Evolutionary conservation across 2,888 invertebrate species (phyloP).

Genomic region (Odontocolon sp.): DNA sequence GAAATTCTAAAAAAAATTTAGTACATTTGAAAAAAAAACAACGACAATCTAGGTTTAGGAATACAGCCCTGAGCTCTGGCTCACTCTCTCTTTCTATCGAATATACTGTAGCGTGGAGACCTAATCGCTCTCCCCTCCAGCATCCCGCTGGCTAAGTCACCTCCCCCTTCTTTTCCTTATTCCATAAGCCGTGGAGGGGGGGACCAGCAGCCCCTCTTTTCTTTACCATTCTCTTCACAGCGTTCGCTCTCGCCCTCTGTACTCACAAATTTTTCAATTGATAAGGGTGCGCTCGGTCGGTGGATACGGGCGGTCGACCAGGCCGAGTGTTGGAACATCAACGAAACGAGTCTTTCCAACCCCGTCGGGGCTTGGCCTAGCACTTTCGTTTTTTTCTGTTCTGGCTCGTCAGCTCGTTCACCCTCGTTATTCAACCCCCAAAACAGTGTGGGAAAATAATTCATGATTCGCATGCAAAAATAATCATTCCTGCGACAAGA

Average conservation of each 20-base stretch:
- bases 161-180: conserved; percentile 2
- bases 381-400: no score
- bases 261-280: conserved; percentile 76
- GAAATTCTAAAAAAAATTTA: no score
- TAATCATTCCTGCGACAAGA: conserved; percentile 37
- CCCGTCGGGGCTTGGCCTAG: neutral
- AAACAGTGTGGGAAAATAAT: conserved; percentile 44
- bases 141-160: conserved; percentile 9
- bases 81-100: no score
- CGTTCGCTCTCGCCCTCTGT: conserved; percentile 60
- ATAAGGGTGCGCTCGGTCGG: conserved; percentile 69
- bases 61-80: conserved; percentile 5
- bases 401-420: conserved; percentile 21
- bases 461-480: conserved; percentile 49
- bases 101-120: conserved; percentile 31
- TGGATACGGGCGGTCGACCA: conserved; percentile 63
- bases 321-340: conserved; percentile 31
- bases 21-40: no score
- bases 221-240: conserved; percentile 18
- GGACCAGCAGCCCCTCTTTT: no score
- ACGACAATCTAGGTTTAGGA: no score
- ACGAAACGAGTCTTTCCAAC: conserved; percentile 43
- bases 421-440: conserved; percentile 48
- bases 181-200: conserved; percentile 45
- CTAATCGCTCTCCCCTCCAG: conserved; percentile 19